phyloP scores from a whole-genome alignment of 2,888 invertebrate genomes.

The Leptarthrus brevirostris region DNA sequence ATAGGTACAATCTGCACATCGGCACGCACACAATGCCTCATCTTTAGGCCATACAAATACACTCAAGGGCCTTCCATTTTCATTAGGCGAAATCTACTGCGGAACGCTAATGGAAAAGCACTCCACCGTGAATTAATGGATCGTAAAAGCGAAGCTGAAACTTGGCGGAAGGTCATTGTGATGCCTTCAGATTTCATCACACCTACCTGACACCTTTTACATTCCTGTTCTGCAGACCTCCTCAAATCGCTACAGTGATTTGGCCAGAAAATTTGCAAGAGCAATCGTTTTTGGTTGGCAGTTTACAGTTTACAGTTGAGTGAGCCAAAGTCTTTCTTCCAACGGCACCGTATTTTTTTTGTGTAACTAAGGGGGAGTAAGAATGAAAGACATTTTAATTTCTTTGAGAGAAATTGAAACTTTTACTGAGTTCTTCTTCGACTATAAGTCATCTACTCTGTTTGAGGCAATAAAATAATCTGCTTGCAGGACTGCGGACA shows the following conservation, averaged over 20 bases:
- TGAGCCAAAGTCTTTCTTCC: slow-evolving; percentile 14
- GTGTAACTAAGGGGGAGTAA: not conserved
- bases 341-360: slow-evolving; percentile 5
- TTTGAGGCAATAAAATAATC: slow-evolving; percentile 35
- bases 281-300: slow-evolving; percentile 32
- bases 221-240: not conserved
- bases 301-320: slow-evolving; percentile 39
- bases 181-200: slow-evolving; percentile 43
- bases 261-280: slow-evolving; percentile 26
- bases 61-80: slow-evolving; percentile 43
- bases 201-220: slow-evolving; percentile 3
- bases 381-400: slow-evolving; percentile 30
- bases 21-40: slow-evolving; percentile 7
- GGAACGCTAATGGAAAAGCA: slow-evolving; percentile 51
- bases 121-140: slow-evolving; percentile 51
- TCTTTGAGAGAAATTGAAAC: slow-evolving; percentile 1
- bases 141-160: slow-evolving; percentile 49
- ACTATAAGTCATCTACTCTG: slow-evolving; percentile 34
- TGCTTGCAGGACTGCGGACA: slow-evolving; percentile 17
- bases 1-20: slow-evolving; percentile 1
- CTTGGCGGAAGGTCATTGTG: slow-evolving; percentile 45
- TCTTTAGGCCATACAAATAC: not conserved
- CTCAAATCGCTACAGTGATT: not conserved
- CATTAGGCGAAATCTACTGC: slow-evolving; percentile 41
- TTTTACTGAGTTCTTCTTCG: not conserved